A percentile compares a stretch with the other conserved stretches of the same genome.
phyloP scores from a whole-genome alignment of 2,888 invertebrate species.

The Ecliptopera silaceata region DNA sequence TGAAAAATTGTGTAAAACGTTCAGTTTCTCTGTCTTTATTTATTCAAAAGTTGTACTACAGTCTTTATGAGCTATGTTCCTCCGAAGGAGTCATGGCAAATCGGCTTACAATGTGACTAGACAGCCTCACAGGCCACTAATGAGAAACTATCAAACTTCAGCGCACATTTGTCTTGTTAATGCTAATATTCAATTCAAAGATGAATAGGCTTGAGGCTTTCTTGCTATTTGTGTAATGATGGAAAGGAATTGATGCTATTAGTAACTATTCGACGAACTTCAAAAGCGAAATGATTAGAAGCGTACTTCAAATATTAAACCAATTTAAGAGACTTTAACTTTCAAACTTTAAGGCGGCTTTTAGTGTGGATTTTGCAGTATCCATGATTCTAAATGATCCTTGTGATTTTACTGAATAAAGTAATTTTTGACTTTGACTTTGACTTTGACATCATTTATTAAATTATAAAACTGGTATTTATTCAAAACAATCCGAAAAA shows the following conservation, averaged over 20 bases:
- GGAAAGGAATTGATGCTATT: conserved; percentile 16
- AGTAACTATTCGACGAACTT: conserved; percentile 2
- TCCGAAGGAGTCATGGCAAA: conserved; percentile 50
- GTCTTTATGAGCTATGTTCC: conserved; percentile 23
- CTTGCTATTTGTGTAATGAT: conserved; percentile 10
- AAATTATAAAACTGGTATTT: no score
- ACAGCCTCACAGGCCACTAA: conserved; percentile 53
- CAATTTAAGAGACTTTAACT: background rate
- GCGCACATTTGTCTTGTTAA: conserved; percentile 73
- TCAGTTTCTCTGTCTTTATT: no score
- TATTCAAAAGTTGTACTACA: background rate
- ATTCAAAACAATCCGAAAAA: no score
- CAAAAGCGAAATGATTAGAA: background rate
- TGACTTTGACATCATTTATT: no score
- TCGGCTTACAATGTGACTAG: conserved; percentile 51
- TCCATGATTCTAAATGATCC: no score
- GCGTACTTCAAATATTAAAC: background rate
- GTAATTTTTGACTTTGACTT: no score
- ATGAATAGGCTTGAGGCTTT: conserved; percentile 31
- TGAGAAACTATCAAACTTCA: conserved; percentile 75
- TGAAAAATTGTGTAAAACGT: no score
- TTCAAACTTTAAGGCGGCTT: background rate
- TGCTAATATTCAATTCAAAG: conserved; percentile 71
- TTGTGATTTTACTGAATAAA: no score
- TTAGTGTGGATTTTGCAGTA: background rate